Evolutionary conservation across 1,140 invertebrate genomes (phyloP).

Genomic region (Musca vetustissima): DNA sequence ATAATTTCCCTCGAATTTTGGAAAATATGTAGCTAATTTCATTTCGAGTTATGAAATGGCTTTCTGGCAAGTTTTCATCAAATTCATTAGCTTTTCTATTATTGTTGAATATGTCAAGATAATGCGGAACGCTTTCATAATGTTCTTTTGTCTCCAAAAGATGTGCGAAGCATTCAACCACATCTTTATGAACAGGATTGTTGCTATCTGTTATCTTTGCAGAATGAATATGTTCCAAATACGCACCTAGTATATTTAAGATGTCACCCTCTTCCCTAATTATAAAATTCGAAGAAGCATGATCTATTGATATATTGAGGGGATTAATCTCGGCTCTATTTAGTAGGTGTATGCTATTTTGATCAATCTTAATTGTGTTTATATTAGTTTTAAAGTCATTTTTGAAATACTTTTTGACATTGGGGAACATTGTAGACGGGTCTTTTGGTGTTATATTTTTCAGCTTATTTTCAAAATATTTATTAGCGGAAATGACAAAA

Average conservation of each 20-base stretch:
- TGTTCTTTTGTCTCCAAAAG: neutral
- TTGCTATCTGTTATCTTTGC: neutral
- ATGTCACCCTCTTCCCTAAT: neutral
- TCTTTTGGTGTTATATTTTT: neutral
- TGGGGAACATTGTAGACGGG: neutral
- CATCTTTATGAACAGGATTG: neutral
- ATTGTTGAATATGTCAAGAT: neutral
- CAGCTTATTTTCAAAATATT: neutral
- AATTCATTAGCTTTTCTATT: neutral
- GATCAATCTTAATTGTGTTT: neutral
- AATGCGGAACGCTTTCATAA: neutral
- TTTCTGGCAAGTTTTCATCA: neutral
- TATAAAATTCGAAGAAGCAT: neutral
- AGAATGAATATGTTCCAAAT: neutral
- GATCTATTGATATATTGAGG: neutral
- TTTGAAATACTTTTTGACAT: conserved; percentile 3
- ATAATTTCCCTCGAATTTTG: neutral
- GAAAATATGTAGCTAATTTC: neutral
- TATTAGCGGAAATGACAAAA: neutral
- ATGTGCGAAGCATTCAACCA: neutral
- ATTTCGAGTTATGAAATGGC: neutral
- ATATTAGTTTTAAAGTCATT: neutral
- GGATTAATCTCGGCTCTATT: neutral
- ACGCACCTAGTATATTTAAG: neutral
- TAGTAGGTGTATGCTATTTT: neutral